Base-by-base conservation (phyloP, 64 coral and sea anemone genomes). In the Montipora capricornis region DNA sequence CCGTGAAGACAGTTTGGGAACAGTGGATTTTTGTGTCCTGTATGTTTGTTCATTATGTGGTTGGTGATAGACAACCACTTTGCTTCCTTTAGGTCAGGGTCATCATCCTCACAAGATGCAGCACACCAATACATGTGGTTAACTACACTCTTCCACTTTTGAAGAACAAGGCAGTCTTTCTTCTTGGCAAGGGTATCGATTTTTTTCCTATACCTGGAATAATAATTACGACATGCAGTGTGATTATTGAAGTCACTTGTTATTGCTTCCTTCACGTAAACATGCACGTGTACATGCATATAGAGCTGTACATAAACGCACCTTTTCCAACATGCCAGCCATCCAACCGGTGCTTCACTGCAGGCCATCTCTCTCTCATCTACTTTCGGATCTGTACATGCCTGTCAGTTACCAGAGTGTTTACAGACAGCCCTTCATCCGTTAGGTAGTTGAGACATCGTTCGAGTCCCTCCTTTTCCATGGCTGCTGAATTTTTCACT, bases 81-180 rank as follows among this genome's bases (percentile, higher is more conserved):
- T 69, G 83, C 83, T 46, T 75, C 73, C 20, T 46, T 74, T 29
- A 93, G 10, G 53, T 57, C 53, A 57, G 5, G 6, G 53, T 57
- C 53, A 57, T 57, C 83, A 79, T 93, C 76, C 73, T 78, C 62
- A 45, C 64, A 87, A 52, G 83, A 87, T 80, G 69, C 73, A 45
- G 91, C 83, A 74, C 73, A 83, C 82, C 91, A 93, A 66, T 68
- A 93, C 83, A 57, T 57, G 86, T 87, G 91, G 83, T 93, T 93
- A 2, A 76, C 86, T 11, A 93, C n/a, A 22, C 91, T 93, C 16
- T 77, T 86, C 82, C 83, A 87, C 29, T 29, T 29, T 29, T 29
- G 29, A 29, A 29, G 29, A 29, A 29, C 29, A 29, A 0, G 29
- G 29, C 44, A 93, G 73, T 82, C 91, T 60, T 93, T 93, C 76